A percentile compares a stretch with the other conserved stretches of the same genome.
phyloP scores from a whole-genome alignment of 2,888 invertebrate species.

The Bhutanitis thaidina region DNA sequence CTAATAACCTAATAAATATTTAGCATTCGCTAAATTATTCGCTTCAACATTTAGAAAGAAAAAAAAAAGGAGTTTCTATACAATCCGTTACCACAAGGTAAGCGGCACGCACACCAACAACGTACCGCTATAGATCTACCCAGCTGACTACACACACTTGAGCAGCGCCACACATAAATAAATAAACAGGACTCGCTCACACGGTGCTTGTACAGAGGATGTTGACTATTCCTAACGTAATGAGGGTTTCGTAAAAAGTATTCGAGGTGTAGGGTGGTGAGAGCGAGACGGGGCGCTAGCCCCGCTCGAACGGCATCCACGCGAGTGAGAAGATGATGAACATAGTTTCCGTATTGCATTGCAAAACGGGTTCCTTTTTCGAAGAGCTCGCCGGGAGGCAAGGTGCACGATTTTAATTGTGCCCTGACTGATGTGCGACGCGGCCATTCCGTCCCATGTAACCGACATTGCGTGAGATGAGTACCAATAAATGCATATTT shows the following conservation, averaged over 20 bases:
- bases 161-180: conserved; percentile 36
- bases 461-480: conserved; percentile 11
- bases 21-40: too few species aligned
- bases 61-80: too few species aligned
- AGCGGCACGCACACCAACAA: conserved; percentile 24
- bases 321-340: conserved; percentile 36
- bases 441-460: conserved; percentile 28
- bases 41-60: too few species aligned
- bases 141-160: conserved; percentile 68
- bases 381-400: conserved; percentile 71
- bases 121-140: conserved; percentile 42
- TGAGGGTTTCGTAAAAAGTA: conserved; percentile 65
- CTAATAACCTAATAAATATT: too few species aligned
- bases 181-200: conserved; percentile 41
- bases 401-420: conserved; percentile 74
- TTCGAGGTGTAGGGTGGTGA: conserved; percentile 54
- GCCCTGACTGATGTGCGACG: conserved; percentile 65
- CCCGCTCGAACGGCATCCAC: conserved; percentile 25
- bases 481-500: conserved; percentile 4
- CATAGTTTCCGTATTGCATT: conserved; percentile 45
- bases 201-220: conserved; percentile 50
- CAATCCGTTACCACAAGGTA: conserved; percentile 9
- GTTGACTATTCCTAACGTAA: conserved; percentile 60
- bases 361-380: conserved; percentile 56
- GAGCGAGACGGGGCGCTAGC: conserved; percentile 38